Evolutionary conservation across 2,888 invertebrate species (phyloP), one percentile per base, ranked within the genome.

Genomic region (Willowsia nigromaculata): DNA sequence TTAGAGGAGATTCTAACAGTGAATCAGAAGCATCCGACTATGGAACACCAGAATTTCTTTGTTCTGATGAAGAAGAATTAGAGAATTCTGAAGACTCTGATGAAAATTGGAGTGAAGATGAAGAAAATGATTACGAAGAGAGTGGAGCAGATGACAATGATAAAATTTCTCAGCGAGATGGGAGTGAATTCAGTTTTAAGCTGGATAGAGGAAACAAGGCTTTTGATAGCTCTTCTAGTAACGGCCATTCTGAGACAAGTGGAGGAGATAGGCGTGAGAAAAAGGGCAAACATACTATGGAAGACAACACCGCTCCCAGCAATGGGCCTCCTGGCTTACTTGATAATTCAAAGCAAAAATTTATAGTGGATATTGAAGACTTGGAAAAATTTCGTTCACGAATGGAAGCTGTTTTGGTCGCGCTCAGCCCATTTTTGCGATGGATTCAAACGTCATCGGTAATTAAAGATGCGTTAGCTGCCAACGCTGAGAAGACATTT

Each of bases 391-490:
- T 90, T 62, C 87, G 89, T 56, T 33, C 62, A 25, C 88, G 91
- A 65, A 43, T 91, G 5, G 91, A 92, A 62, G 90, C 91, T 9
- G 40, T 91, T 5, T 56, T 92, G 7, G 89, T 91, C 4, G 91
- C 92, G 5, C 37, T 92, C 22, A 37, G 81, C 9, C 92, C 92
- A 6, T 92, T 92, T 50, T 87, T 92, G 6, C 50, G 91, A 40
- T 92, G 92, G 92, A 76, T 92, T 59, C 90, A 91, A 82, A 83
- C 88, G n/a, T 91, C 91, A 37, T 89, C 91, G 2, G 90, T 87
- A 53, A 90, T 92, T 13, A 91, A 90, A 59, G 90, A 91, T 74
- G 92, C 92, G 1, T 91, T 92, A 68, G 91, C 92, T 9, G 90
- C 91, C 6, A 91, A 91, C 62, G 90, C 90, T 59, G 92, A 91